A percentile compares a stretch with the other conserved stretches of the same genome.
Evolutionary conservation across 2,113 vertebrate species (phyloP).

Genomic region (Lophochroa leadbeateri): DNA sequence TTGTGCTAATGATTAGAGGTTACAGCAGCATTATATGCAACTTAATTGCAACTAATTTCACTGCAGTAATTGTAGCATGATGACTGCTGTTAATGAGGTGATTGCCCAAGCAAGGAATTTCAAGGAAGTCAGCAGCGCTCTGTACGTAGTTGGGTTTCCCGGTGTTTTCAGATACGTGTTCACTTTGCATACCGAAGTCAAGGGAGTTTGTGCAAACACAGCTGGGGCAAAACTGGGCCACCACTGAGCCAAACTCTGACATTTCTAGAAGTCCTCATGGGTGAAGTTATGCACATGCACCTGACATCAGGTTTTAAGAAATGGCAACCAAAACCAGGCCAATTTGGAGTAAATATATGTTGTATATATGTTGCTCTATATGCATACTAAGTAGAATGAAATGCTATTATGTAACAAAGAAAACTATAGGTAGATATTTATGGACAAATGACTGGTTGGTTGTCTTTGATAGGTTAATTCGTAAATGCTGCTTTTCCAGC

Average conservation of each 20-base stretch:
- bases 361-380: neutral
- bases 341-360: neutral
- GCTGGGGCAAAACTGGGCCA: neutral
- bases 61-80: neutral
- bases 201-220: neutral
- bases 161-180: neutral
- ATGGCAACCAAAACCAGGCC: neutral
- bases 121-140: neutral
- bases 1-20: neutral
- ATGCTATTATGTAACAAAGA: neutral
- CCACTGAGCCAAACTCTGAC: slow-evolving; percentile 11
- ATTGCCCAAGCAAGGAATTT: neutral
- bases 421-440: neutral
- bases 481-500: neutral
- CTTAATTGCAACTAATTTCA: slow-evolving; percentile 31
- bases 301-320: neutral
- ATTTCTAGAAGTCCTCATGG: neutral
- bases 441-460: neutral
- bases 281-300: neutral
- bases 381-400: neutral
- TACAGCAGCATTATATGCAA: slow-evolving; percentile 2
- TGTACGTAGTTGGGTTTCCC: neutral
- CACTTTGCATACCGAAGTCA: neutral
- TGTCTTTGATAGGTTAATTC: neutral
- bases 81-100: neutral